Conservation (phyloP, 2,888 invertebrate genomes). For the Venustoraphidia nigricollis region DNA sequence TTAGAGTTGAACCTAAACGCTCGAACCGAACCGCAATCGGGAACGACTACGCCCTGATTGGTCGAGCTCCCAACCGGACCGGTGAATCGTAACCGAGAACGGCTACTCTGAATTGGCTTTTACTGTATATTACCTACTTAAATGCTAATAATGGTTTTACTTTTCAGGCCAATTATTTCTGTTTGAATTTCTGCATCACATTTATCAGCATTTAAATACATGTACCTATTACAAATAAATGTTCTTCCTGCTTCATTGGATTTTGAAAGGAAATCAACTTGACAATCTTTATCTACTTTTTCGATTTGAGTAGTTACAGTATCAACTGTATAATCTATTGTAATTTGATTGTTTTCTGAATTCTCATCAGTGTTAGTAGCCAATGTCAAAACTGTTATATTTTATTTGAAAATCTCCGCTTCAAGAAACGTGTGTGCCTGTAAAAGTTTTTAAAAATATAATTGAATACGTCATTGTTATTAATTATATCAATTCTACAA, state of each 20-base stretch:
- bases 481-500: not conserved
- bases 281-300: conserved; percentile 7
- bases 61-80: too few relatives aligned
- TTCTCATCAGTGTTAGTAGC: not conserved
- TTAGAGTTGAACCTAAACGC: too few relatives aligned
- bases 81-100: too few relatives aligned
- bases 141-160: too few relatives aligned
- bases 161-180: too few relatives aligned
- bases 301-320: not conserved
- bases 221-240: conserved; percentile 9
- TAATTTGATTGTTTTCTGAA: not conserved
- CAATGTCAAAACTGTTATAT: not conserved
- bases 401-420: conserved; percentile 3
- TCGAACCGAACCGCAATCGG: too few relatives aligned
- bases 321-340: not conserved
- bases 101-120: too few relatives aligned
- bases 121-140: too few relatives aligned
- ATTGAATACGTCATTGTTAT: not conserved
- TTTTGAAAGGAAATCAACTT: conserved; percentile 6
- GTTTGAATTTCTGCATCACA: conserved; percentile 10
- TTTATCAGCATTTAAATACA: conserved; percentile 2
- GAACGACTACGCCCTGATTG: too few relatives aligned
- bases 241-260: conserved; percentile 3
- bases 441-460: conserved; percentile 11
- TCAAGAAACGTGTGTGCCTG: conserved; percentile 7